Evolutionary conservation across 2,888 invertebrate genomes (phyloP).

Genomic region (Clostera curtula): DNA sequence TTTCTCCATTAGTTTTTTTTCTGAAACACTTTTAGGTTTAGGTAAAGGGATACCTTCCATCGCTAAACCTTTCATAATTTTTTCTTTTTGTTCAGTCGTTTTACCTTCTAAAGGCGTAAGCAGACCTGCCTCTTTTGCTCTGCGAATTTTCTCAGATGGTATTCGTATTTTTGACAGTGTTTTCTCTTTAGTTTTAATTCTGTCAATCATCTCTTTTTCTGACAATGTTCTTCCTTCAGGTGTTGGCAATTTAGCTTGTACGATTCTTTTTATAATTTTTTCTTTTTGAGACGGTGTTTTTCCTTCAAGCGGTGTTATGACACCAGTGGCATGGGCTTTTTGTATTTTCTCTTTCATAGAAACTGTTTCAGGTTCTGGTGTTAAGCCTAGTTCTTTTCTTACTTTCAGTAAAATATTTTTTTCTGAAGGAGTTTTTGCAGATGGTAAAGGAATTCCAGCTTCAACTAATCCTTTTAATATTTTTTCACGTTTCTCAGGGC

Average conservation of each 20-base stretch:
- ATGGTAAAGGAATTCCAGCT: slow-evolving; percentile 28
- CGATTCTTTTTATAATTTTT: slow-evolving; percentile 20
- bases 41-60: slow-evolving; percentile 11
- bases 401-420: slow-evolving; percentile 15
- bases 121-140: slow-evolving; percentile 18
- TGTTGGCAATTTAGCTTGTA: slow-evolving; percentile 15
- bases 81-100: slow-evolving; percentile 11
- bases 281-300: slow-evolving; percentile 25
- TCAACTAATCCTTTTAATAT: slow-evolving; percentile 21
- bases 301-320: slow-evolving; percentile 21
- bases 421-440: slow-evolving; percentile 30
- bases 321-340: slow-evolving; percentile 15
- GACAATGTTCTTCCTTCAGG: slow-evolving; percentile 26
- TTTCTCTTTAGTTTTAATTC: slow-evolving; percentile 15
- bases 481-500: slow-evolving; percentile 23
- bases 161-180: not conserved
- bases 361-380: slow-evolving; percentile 13
- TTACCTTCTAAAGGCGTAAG: slow-evolving; percentile 17
- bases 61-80: slow-evolving; percentile 9
- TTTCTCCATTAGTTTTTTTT: slow-evolving; percentile 18
- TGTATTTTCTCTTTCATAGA: slow-evolving; percentile 13
- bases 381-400: slow-evolving; percentile 10
- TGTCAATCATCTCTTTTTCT: slow-evolving; percentile 23
- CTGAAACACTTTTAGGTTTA: slow-evolving; percentile 13
- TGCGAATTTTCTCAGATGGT: slow-evolving; percentile 2